A percentile compares a stretch with the other conserved stretches of the same genome.
Conservation (phyloP, 2,888 invertebrate species). For the Diachrysia chrysitis region DNA sequence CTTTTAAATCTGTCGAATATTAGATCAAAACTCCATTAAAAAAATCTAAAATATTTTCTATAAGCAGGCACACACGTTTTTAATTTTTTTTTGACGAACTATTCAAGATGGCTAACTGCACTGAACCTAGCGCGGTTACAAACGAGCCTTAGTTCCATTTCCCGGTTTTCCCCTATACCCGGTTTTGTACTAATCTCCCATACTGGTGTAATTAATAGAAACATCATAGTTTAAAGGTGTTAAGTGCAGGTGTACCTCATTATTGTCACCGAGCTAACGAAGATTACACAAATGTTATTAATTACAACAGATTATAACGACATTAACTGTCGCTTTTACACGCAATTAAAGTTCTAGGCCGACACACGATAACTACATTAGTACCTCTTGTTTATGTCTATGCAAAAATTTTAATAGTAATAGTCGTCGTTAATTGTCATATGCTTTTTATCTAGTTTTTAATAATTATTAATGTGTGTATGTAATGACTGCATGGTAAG, state of each 20-base stretch:
- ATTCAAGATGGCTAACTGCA: too few relatives aligned
- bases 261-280: constrained; percentile 40
- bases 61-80: too few relatives aligned
- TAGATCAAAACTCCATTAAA: too few relatives aligned
- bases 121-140: too few relatives aligned
- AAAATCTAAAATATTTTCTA: too few relatives aligned
- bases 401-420: constrained; percentile 8
- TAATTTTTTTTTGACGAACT: too few relatives aligned
- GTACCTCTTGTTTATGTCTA: constrained; percentile 9
- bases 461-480: not conserved
- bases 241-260: constrained; percentile 32
- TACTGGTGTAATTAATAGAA: constrained; percentile 28
- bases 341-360: constrained; percentile 48
- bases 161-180: too few relatives aligned
- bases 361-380: constrained; percentile 22
- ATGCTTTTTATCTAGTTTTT: not conserved
- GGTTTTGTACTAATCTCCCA: constrained; percentile 5
- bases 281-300: constrained; percentile 39
- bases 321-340: constrained; percentile 32
- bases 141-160: too few relatives aligned
- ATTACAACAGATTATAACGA: constrained; percentile 45
- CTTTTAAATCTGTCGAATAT: too few relatives aligned
- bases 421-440: not conserved
- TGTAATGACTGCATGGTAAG: not conserved
- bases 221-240: constrained; percentile 32